Percentiles rank a stretch among this genome's conserved stretches.
Conservation (phyloP, 2,113 vertebrate genomes). For the Acanthisitta chloris region DNA sequence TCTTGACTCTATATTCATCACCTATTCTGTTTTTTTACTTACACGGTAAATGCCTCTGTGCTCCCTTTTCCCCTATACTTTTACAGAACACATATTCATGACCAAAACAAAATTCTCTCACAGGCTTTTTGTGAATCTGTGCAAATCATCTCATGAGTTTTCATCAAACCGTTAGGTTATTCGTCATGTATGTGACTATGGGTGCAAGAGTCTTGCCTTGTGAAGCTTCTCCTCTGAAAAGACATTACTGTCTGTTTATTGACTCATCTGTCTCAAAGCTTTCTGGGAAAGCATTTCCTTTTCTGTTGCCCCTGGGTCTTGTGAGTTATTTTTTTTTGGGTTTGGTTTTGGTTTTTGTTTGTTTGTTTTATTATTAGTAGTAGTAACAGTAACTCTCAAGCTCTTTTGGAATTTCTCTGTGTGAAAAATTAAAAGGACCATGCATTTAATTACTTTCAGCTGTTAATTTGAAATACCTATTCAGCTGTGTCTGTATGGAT, state of each 20-base stretch:
- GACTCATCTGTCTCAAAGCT: background rate
- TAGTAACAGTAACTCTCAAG: background rate
- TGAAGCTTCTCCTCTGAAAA: background rate
- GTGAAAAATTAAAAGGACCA: background rate
- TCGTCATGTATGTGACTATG: background rate
- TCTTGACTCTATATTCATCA: background rate
- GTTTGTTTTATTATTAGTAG: background rate
- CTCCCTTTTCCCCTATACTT: background rate
- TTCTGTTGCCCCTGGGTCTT: background rate
- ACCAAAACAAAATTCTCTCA: background rate
- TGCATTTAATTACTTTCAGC: background rate
- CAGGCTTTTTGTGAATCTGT: background rate
- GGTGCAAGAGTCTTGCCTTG: background rate
- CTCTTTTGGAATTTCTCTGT: background rate
- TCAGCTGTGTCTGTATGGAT: background rate
- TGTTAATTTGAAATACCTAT: background rate
- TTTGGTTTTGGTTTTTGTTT: background rate
- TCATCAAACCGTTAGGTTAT: background rate
- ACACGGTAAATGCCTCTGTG: background rate
- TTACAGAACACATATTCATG: background rate
- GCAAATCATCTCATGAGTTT: background rate
- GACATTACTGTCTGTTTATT: background rate
- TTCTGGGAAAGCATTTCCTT: background rate
- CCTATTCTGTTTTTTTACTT: background rate
- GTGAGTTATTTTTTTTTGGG: background rate